These are phyloP conservation scores for Drosophila infuscata DNA, from an alignment of 2,888 invertebrate genomes.

Conservation along the genomic window DNA sequence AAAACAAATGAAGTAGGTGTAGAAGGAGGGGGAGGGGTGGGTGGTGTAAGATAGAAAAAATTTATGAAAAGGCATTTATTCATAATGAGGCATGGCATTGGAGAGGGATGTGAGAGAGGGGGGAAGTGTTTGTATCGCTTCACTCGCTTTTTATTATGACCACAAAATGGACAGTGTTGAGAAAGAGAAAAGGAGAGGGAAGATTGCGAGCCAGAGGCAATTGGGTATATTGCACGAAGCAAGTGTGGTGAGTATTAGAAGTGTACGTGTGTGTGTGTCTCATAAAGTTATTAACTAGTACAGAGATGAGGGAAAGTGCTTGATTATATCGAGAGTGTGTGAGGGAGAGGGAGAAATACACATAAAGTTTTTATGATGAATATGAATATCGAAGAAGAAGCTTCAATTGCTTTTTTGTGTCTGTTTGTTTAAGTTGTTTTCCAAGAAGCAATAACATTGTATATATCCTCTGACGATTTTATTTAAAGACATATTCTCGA, in stretches of 20 bases:
- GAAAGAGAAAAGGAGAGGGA: conserved; percentile 6
- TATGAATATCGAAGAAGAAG: conserved; percentile 19
- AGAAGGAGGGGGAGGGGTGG: background rate
- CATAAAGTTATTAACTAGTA: conserved; percentile 72
- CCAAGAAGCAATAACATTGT: conserved; percentile 15
- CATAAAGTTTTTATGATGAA: conserved; percentile 41
- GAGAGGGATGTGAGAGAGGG: conserved; percentile 42
- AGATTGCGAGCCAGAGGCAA: conserved; percentile 43
- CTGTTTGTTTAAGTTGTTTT: conserved; percentile 1
- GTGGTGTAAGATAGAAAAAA: conserved; percentile 53
- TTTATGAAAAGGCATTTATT: conserved; percentile 79
- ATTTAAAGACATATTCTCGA: background rate
- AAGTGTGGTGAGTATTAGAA: conserved; percentile 15
- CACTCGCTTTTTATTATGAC: conserved; percentile 58
- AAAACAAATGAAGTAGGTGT: background rate
- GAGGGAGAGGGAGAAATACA: background rate
- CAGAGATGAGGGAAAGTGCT: conserved; percentile 51
- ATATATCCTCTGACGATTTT: background rate
- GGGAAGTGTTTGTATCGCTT: conserved; percentile 50
- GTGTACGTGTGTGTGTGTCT: conserved; percentile 17
- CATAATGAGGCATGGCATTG: conserved; percentile 67
- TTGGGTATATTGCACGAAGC: conserved; percentile 41
- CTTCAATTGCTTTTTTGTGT: conserved; percentile 19
- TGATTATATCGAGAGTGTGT: conserved; percentile 4
- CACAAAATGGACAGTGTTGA: conserved; percentile 22